Evolutionary conservation across 2,797 vertebrate species (phyloP).

Genomic region (Thaleichthys pacificus): DNA sequence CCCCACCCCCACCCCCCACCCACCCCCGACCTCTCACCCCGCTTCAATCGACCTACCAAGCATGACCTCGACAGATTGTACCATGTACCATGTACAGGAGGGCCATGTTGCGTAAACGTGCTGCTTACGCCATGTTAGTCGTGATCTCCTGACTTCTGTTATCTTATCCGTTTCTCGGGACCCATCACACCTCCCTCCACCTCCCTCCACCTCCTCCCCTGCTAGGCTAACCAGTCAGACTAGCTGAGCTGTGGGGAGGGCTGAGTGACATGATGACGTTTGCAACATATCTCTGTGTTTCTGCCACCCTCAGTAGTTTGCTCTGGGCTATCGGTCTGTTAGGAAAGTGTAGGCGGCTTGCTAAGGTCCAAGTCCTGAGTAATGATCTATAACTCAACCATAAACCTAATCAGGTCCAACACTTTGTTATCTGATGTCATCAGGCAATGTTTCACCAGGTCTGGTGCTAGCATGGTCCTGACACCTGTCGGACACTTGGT

Average conservation of each 20-base stretch:
- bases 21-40: too few relatives aligned
- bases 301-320: background rate
- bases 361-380: too few relatives aligned
- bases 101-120: too few relatives aligned
- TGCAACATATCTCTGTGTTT: background rate
- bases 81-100: too few relatives aligned
- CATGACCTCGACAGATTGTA: too few relatives aligned
- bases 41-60: too few relatives aligned
- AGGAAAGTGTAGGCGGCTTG: background rate
- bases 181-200: background rate
- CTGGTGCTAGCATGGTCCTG: conserved; percentile 2
- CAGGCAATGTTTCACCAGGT: background rate
- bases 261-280: background rate
- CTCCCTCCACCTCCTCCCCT: background rate
- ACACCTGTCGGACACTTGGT: background rate
- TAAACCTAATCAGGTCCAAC: conserved; percentile 10
- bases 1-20: too few relatives aligned
- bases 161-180: background rate
- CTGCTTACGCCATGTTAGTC: too few relatives aligned
- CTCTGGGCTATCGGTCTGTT: background rate
- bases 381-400: conserved; percentile 32
- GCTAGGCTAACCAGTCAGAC: background rate
- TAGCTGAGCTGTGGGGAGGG: background rate
- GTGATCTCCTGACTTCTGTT: background rate
- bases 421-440: background rate